phyloP scores from a whole-genome alignment of 2,888 invertebrate genomes.

The Ptychoptera albimana region DNA sequence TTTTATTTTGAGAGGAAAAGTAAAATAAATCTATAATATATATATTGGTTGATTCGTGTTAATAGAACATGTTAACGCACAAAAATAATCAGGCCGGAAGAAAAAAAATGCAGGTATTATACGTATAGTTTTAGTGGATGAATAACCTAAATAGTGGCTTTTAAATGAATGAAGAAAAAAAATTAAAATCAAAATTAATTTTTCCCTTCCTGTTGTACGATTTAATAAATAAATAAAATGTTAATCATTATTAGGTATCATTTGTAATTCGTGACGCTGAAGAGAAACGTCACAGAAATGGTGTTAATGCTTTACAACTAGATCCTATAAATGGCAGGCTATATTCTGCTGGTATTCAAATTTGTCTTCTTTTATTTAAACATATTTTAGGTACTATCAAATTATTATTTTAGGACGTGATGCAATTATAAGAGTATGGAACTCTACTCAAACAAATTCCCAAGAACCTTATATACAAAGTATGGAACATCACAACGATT shows the following conservation, averaged over 20 bases:
- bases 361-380: not conserved
- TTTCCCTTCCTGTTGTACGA: not conserved
- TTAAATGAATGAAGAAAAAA: no score
- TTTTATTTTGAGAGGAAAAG: no score
- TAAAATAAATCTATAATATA: no score
- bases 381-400: not conserved
- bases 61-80: slow-evolving; percentile 29
- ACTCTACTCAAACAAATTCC: slow-evolving; percentile 39
- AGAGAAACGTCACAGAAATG: slow-evolving; percentile 86
- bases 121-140: not conserved
- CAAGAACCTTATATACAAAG: slow-evolving; percentile 76
- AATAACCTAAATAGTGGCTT: not conserved
- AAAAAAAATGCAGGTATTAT: slow-evolving; percentile 36
- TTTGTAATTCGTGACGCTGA: slow-evolving; percentile 95
- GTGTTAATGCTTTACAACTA: slow-evolving; percentile 88
- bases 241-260: slow-evolving; percentile 52
- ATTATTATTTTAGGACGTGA: slow-evolving; percentile 57
- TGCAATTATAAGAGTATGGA: slow-evolving; percentile 91
- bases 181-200: not conserved
- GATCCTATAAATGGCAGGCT: slow-evolving; percentile 76
- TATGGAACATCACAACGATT: slow-evolving; percentile 99
- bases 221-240: not conserved
- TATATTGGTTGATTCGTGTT: slow-evolving; percentile 1
- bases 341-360: slow-evolving; percentile 56
- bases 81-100: slow-evolving; percentile 31